These are phyloP conservation scores for Pangasianodon gigas DNA, from an alignment of 2,113 vertebrate species.

Conservation along the genomic window DNA sequence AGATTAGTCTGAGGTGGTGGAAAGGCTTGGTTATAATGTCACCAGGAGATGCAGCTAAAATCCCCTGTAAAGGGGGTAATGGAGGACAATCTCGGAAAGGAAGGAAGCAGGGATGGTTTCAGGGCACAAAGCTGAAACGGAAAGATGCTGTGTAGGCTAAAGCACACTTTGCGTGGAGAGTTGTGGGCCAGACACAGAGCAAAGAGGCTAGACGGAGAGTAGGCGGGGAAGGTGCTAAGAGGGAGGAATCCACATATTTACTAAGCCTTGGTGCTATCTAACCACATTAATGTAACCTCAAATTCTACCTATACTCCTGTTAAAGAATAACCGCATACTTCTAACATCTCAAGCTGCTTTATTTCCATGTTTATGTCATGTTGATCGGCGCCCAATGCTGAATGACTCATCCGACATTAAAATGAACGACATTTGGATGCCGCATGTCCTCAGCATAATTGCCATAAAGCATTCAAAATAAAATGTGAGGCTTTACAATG, in stretches of 20 bases:
- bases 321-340: background rate
- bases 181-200: background rate
- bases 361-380: conserved; percentile 13
- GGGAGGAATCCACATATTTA: conserved; percentile 35
- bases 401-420: conserved; percentile 6
- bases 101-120: conserved; percentile 41
- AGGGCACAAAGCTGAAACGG: conserved; percentile 4
- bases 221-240: background rate
- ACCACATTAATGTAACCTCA: conserved; percentile 45
- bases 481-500: background rate
- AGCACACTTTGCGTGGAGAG: background rate
- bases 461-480: background rate
- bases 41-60: conserved; percentile 34
- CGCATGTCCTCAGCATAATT: background rate
- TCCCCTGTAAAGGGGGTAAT: conserved; percentile 30
- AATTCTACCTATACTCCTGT: conserved; percentile 1
- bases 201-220: conserved; percentile 20
- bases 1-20: conserved; percentile 14
- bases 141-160: conserved; percentile 30
- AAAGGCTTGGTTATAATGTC: conserved; percentile 31
- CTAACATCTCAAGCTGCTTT: background rate
- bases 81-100: conserved; percentile 26
- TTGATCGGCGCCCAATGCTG: background rate
- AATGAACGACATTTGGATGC: background rate
- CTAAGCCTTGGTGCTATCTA: background rate